These are phyloP conservation scores for Motacilla alba DNA, from an alignment of 2,113 vertebrate species.

Conservation along the genomic window DNA sequence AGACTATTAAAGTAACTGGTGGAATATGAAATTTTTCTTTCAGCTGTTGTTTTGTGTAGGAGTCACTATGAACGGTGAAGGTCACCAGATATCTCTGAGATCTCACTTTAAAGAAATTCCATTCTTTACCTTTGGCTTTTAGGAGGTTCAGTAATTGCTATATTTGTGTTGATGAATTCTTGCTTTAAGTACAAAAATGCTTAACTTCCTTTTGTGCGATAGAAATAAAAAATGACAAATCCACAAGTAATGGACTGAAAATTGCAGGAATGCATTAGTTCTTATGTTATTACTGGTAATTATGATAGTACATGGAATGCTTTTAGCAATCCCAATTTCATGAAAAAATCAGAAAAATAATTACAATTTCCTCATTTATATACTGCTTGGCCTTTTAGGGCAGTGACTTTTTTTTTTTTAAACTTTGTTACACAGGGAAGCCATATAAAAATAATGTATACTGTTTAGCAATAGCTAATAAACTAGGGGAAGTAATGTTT, in stretches of 20 bases:
- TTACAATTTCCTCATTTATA: constrained; percentile 11
- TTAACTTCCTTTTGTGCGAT: background rate
- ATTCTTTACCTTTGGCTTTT: background rate
- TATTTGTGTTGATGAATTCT: background rate
- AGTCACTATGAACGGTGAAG: background rate
- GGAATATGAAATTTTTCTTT: background rate
- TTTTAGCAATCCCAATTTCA: constrained; percentile 46
- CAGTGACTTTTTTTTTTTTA: background rate
- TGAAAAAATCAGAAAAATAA: constrained; percentile 20
- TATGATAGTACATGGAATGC: constrained; percentile 23
- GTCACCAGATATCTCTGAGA: background rate
- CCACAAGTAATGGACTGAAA: constrained; percentile 45
- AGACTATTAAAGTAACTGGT: background rate
- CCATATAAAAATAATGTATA: background rate
- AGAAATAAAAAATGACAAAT: constrained; percentile 13
- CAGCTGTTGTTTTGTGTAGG: background rate
- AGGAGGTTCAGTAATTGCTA: constrained; percentile 11
- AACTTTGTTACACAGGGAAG: background rate
- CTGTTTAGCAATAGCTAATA: background rate
- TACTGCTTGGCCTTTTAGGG: background rate
- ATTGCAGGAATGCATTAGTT: constrained; percentile 54
- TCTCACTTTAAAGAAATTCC: background rate
- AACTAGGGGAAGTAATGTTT: background rate
- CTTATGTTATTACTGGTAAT: constrained; percentile 47
- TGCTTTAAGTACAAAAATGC: background rate